Percentiles rank a stretch among this genome's conserved stretches.
phyloP scores from a whole-genome alignment of 2,113 vertebrate species.

The Mirza zaza region DNA sequence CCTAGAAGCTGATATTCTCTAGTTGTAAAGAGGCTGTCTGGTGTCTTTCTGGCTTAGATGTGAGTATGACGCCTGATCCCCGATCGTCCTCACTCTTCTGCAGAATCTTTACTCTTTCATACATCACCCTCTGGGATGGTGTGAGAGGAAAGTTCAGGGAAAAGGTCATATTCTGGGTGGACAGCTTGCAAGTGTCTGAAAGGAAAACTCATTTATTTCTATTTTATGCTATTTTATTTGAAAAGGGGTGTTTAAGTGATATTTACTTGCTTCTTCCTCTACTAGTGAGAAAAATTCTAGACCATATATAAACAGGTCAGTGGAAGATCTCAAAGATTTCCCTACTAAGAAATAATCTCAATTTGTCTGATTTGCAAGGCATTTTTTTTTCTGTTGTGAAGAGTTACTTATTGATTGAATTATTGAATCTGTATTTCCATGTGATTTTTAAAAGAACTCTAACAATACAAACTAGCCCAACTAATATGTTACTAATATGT shows the following conservation, averaged over 20 bases:
- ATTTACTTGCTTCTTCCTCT: conserved; percentile 44
- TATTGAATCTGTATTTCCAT: background rate
- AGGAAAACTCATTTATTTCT: conserved; percentile 54
- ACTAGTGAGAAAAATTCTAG: conserved; percentile 7
- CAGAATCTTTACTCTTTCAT: background rate
- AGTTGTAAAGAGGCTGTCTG: background rate
- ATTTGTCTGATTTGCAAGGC: background rate
- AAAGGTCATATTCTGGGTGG: conserved; percentile 28
- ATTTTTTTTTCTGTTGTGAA: background rate
- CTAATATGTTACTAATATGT: background rate
- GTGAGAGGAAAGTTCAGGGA: conserved; percentile 8
- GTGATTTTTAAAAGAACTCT: background rate
- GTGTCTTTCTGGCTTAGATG: background rate
- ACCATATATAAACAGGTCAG: background rate
- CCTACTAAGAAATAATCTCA: background rate
- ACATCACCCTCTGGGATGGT: background rate
- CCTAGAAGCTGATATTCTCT: background rate
- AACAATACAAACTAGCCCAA: background rate
- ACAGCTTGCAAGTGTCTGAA: conserved; percentile 51
- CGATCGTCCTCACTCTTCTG: background rate
- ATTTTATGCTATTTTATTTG: conserved; percentile 47
- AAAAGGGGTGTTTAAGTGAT: conserved; percentile 51
- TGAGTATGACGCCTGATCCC: background rate
- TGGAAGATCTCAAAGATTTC: background rate
- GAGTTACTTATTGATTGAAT: background rate